Evolutionary conservation across 2,797 vertebrate species (phyloP).

Genomic region (Lepus oiostolus): DNA sequence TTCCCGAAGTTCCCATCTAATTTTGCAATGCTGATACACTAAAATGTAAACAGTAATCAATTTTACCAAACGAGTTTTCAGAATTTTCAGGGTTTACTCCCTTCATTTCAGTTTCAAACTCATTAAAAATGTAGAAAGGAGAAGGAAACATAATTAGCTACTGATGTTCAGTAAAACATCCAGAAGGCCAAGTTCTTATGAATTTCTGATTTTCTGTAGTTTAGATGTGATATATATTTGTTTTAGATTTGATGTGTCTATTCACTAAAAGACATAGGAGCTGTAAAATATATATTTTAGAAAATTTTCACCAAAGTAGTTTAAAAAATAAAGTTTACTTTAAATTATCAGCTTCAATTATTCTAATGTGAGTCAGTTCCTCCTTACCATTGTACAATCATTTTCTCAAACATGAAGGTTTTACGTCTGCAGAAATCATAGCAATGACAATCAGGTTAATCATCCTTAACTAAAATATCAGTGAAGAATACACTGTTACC

Average conservation of each 20-base stretch:
- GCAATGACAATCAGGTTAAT: not conserved
- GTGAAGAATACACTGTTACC: not conserved
- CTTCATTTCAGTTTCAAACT: conserved; percentile 29
- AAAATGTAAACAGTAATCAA: not conserved
- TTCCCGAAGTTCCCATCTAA: not conserved
- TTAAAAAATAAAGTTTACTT: conserved; percentile 26
- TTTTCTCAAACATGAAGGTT: conserved; percentile 36
- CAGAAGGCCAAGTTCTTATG: not conserved
- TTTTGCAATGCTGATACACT: not conserved
- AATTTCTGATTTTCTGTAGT: not conserved
- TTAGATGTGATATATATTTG: not conserved
- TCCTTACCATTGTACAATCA: conserved; percentile 24
- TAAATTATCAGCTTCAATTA: conserved; percentile 5
- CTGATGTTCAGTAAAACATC: not conserved
- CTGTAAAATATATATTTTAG: conserved; percentile 31
- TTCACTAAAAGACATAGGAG: not conserved
- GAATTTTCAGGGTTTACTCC: not conserved
- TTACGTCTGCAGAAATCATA: not conserved
- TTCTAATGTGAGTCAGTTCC: not conserved
- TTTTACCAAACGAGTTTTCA: not conserved
- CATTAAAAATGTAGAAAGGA: not conserved
- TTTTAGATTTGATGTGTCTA: not conserved
- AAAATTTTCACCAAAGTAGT: conserved; percentile 5
- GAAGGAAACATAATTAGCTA: not conserved
- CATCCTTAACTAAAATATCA: conserved; percentile 57